Conservation (phyloP, 2,797 vertebrate genomes). For the Apodemus agrarius region DNA sequence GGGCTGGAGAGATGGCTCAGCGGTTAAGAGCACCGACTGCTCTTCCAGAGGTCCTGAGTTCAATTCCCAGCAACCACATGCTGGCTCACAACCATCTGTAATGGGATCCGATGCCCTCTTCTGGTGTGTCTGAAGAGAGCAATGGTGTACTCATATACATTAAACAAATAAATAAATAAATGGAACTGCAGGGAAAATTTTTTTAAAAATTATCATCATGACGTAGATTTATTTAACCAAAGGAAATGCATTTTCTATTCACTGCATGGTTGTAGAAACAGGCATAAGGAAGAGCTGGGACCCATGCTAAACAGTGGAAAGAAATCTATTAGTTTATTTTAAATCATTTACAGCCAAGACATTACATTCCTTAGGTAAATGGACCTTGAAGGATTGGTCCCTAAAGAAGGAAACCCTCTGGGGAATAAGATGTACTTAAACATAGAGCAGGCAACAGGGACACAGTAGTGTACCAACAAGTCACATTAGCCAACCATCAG, state of each 20-base stretch:
- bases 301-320: background rate
- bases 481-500: background rate
- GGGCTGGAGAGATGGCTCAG: too few relatives aligned
- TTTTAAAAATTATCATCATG: background rate
- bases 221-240: background rate
- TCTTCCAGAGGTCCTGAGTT: too few relatives aligned
- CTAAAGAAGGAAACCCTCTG: slow-evolving; percentile 47
- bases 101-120: too few relatives aligned
- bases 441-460: background rate
- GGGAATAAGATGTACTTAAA: slow-evolving; percentile 52
- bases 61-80: too few relatives aligned
- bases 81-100: too few relatives aligned
- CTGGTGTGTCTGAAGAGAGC: too few relatives aligned
- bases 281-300: background rate
- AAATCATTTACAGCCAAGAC: slow-evolving; percentile 64
- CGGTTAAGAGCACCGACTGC: too few relatives aligned
- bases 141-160: too few relatives aligned
- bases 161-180: too few relatives aligned
- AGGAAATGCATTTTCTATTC: background rate
- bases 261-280: background rate
- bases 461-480: background rate
- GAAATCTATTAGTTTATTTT: slow-evolving; percentile 44
- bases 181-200: too few relatives aligned
- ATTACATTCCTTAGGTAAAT: slow-evolving; percentile 57
- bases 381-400: slow-evolving; percentile 48